Percentiles rank a stretch among this genome's conserved stretches.
phyloP scores from a whole-genome alignment of 2,888 invertebrate species.

The Polydrusus pterygomalis region DNA sequence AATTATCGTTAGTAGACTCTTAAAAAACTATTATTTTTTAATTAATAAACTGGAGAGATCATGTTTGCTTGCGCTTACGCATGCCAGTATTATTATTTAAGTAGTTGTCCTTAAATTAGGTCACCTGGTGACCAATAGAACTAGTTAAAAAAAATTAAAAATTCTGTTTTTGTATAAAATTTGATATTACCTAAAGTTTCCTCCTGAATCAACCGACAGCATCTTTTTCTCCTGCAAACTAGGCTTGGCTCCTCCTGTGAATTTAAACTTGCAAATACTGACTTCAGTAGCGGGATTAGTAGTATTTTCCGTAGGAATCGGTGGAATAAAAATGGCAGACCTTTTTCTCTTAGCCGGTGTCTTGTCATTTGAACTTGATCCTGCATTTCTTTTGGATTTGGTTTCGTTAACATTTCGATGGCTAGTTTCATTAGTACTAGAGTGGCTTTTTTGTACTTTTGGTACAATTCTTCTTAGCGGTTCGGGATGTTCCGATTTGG shows the following conservation, averaged over 20 bases:
- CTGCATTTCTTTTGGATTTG: constrained; percentile 70
- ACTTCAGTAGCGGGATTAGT: constrained; percentile 87
- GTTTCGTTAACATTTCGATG: constrained; percentile 54
- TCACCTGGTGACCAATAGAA: too few relatives aligned
- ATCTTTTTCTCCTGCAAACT: constrained; percentile 93
- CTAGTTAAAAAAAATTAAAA: too few relatives aligned
- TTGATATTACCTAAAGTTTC: constrained; percentile 83
- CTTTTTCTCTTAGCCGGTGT: constrained; percentile 82
- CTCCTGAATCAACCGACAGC: constrained; percentile 91
- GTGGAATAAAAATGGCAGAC: constrained; percentile 89
- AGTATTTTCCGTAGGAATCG: constrained; percentile 84
- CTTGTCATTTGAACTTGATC: constrained; percentile 64
- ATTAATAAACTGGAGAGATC: too few relatives aligned
- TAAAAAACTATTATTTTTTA: too few relatives aligned
- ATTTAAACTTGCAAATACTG: constrained; percentile 92
- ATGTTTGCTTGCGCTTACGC: too few relatives aligned
- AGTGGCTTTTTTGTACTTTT: constrained; percentile 71
- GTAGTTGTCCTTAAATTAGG: too few relatives aligned
- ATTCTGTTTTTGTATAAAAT: too few relatives aligned
- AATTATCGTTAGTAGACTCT: too few relatives aligned
- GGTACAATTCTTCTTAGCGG: constrained; percentile 62
- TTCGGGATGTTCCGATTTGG: constrained; percentile 67
- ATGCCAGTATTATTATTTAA: too few relatives aligned
- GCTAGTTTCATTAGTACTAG: constrained; percentile 67
- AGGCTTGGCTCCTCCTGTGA: constrained; percentile 93